Conservation (phyloP, 2,888 invertebrate genomes). For the Eueremaeus valkanovi region DNA sequence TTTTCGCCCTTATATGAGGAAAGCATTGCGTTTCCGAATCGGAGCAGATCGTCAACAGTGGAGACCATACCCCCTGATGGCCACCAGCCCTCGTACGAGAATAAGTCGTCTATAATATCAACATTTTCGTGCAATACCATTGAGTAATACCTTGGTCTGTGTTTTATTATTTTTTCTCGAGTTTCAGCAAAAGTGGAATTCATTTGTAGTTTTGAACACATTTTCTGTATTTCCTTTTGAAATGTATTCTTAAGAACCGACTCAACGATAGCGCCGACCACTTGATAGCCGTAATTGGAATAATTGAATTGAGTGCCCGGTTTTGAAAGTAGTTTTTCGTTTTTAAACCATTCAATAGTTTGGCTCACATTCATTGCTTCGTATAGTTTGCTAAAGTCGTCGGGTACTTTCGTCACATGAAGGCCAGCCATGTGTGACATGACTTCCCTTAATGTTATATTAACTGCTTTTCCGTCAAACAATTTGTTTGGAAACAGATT, state of each 20-base stretch:
- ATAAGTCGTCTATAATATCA: neutral
- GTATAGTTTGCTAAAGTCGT: constrained; percentile 31
- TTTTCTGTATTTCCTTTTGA: neutral
- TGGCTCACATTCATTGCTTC: constrained; percentile 11
- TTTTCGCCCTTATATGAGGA: constrained; percentile 23
- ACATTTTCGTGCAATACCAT: too few species aligned
- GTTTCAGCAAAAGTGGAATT: constrained; percentile 19
- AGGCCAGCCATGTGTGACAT: constrained; percentile 34
- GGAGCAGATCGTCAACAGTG: constrained; percentile 24
- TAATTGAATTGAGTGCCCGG: constrained; percentile 38
- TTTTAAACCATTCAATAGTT: constrained; percentile 12
- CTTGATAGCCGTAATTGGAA: constrained; percentile 38
- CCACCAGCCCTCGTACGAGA: constrained; percentile 27
- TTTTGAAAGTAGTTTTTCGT: constrained; percentile 34
- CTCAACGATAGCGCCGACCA: constrained; percentile 38
- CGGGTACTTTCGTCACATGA: neutral
- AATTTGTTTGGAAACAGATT: constrained; percentile 8
- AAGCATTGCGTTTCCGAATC: constrained; percentile 27
- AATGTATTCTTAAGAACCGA: neutral
- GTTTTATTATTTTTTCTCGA: neutral
- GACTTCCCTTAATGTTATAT: constrained; percentile 27
- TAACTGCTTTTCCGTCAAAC: neutral
- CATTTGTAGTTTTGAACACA: constrained; percentile 11
- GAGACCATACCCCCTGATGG: constrained; percentile 33
- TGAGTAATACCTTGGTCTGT: constrained; percentile 6